phyloP scores from a whole-genome alignment of 2,113 vertebrate genomes.

The Cinclus mexicanus region DNA sequence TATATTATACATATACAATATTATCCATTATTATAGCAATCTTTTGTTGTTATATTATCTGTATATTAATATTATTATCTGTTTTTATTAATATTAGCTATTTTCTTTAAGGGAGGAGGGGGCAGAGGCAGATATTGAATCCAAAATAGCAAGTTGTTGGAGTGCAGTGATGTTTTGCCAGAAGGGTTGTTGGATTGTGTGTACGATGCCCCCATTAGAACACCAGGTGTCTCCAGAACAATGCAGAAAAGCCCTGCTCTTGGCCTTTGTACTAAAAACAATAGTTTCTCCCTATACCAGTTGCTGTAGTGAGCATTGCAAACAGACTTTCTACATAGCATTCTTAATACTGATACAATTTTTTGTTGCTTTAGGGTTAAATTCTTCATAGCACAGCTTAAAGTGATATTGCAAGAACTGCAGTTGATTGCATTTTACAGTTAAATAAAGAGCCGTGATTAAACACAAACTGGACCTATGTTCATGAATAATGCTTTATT shows the following conservation, averaged over 20 bases:
- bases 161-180: neutral
- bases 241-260: neutral
- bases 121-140: neutral
- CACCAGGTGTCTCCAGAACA: neutral
- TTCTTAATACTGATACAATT: neutral
- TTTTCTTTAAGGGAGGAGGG: too few relatives aligned
- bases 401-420: neutral
- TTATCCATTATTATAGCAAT: too few relatives aligned
- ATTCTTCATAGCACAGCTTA: neutral
- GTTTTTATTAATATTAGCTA: neutral
- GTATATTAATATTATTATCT: too few relatives aligned
- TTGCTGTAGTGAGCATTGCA: neutral
- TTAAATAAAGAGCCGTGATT: neutral
- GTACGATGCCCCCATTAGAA: accelerated
- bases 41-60: too few relatives aligned
- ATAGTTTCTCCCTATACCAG: neutral
- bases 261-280: neutral
- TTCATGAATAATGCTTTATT: neutral
- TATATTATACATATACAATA: too few relatives aligned
- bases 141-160: neutral
- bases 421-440: neutral
- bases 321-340: neutral
- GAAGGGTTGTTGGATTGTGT: neutral
- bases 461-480: neutral
- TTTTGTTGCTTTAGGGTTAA: neutral